Conservation (phyloP, 2,888 invertebrate species). For the Amblyjoppa proteus region DNA sequence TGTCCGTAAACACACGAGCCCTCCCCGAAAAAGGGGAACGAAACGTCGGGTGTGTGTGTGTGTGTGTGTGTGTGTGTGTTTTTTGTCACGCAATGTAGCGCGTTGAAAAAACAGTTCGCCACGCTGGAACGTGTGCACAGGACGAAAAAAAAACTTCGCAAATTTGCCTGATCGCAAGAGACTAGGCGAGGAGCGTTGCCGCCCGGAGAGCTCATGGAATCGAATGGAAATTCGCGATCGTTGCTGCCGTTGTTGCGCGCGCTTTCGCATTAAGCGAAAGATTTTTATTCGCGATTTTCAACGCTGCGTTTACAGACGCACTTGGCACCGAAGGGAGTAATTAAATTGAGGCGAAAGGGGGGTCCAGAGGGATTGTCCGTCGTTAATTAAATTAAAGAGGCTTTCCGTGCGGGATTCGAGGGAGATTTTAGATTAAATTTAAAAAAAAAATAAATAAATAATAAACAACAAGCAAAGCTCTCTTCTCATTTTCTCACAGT, state of each 20-base stretch:
- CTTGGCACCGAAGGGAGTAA: conserved; percentile 49
- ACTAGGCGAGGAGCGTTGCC: conserved; percentile 59
- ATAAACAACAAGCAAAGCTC: conserved; percentile 17
- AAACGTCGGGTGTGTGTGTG: not conserved
- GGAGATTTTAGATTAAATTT: not conserved
- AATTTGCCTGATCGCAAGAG: conserved; percentile 48
- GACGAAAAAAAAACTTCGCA: conserved; percentile 41
- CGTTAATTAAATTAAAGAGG: conserved; percentile 62
- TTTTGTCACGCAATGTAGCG: conserved; percentile 33
- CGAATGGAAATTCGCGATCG: conserved; percentile 50
- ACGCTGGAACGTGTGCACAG: conserved; percentile 38
- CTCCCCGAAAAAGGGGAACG: conserved; percentile 2
- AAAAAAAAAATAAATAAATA: not conserved
- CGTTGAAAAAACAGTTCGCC: conserved; percentile 46
- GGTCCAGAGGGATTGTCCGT: conserved; percentile 30
- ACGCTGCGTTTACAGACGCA: conserved; percentile 16
- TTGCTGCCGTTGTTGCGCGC: conserved; percentile 10
- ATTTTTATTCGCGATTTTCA: conserved; percentile 28
- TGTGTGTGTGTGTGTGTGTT: not conserved
- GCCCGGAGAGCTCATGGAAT: conserved; percentile 54
- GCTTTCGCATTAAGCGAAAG: conserved; percentile 1
- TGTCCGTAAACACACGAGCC: conserved; percentile 49
- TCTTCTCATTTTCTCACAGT: conserved; percentile 2
- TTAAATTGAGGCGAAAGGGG: conserved; percentile 41
- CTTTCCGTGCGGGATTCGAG: conserved; percentile 39